Conservation (phyloP, 2,888 invertebrate species). For the Syritta pipiens region DNA sequence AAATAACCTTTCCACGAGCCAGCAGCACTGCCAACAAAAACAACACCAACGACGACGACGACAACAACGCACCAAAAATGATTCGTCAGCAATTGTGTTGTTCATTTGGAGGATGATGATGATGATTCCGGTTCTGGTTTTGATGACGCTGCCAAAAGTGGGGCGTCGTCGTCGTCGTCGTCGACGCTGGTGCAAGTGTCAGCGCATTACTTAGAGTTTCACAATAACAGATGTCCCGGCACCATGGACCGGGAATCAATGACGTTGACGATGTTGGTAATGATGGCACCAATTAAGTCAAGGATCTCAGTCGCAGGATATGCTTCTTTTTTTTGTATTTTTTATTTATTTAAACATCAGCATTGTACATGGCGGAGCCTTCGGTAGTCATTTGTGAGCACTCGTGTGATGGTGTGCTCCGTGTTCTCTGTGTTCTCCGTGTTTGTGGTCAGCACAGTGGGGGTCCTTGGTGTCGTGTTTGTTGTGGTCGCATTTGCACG, state of each 20-base stretch:
- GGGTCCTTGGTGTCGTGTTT: not conserved
- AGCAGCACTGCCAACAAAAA: too few relatives aligned
- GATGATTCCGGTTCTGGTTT: slow-evolving; percentile 42
- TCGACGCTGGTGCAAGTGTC: slow-evolving; percentile 36
- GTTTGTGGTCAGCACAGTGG: not conserved
- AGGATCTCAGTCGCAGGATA: too few relatives aligned
- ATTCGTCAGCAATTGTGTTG: slow-evolving; percentile 59
- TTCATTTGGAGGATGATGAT: slow-evolving; percentile 49
- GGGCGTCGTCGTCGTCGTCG: slow-evolving; percentile 19
- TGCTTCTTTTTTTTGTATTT: slow-evolving; percentile 17
- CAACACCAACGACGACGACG: too few relatives aligned
- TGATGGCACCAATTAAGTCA: slow-evolving; percentile 6
- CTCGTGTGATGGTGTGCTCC: not conserved
- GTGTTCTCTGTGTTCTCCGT: slow-evolving; percentile 14
- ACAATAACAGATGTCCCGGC: slow-evolving; percentile 2
- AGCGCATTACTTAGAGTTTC: slow-evolving; percentile 33
- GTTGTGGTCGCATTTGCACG: slow-evolving; percentile 12
- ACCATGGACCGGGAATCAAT: not conserved
- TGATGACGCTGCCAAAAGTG: slow-evolving; percentile 55
- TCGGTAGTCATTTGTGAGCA: not conserved
- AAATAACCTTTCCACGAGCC: slow-evolving; percentile 27
- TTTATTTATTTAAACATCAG: slow-evolving; percentile 12
- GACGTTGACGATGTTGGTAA: slow-evolving; percentile 11
- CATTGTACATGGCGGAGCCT: not conserved
- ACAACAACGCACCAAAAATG: slow-evolving; percentile 38